Base-by-base conservation (phyloP, 2,113 vertebrate species). In the Helogale parvula region DNA sequence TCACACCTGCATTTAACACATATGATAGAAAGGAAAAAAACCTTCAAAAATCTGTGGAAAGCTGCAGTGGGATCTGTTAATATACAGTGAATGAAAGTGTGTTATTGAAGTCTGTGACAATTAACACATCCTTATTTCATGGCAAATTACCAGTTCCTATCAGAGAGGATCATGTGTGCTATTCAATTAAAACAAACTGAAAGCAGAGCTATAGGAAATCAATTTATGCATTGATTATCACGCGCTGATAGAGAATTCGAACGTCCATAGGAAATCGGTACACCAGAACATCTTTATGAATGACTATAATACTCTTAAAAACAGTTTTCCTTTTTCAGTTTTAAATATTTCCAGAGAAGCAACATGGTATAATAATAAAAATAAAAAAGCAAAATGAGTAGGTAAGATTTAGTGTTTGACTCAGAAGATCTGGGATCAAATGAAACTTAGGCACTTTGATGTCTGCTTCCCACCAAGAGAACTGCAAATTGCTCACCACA, bases 1-100 rank as follows among this genome's bases (percentile, higher is more conserved):
- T 96, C 71, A 94, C 72, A 82, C 60, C 71, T 97, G 31, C 41
- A 79, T 96, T 90, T 95, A 92, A 76, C 60, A 93, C 35, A 81
- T 41, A 94, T 94, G 45, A 90, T 50, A n/a, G 38, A n/a, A 77
- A 86, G n/a, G 79, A 66, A 60, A 92, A 31, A 97, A 66, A 54
- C 3, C 14, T 57, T 38, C 13, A 29, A 79, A 83, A 68, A 72
- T 72, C 23, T 54, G 35, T 94, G n/a, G 31, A 80, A 80, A 66
- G 12, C 60, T 92, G 2, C 13, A 16, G 7, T 66, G 23, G 15
- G 0, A 2, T 82, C 54, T 95, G 23, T 81, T 65, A 69, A 89
- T 82, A 79, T 4, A 68, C 33, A 66, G 5, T 38, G 65, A 47
- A 91, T 65, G 52, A 57, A 94, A 80, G 21, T 29, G 0, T 84